Base-by-base conservation (phyloP, 2,888 invertebrate genomes). In the Galeruca laticollis region DNA sequence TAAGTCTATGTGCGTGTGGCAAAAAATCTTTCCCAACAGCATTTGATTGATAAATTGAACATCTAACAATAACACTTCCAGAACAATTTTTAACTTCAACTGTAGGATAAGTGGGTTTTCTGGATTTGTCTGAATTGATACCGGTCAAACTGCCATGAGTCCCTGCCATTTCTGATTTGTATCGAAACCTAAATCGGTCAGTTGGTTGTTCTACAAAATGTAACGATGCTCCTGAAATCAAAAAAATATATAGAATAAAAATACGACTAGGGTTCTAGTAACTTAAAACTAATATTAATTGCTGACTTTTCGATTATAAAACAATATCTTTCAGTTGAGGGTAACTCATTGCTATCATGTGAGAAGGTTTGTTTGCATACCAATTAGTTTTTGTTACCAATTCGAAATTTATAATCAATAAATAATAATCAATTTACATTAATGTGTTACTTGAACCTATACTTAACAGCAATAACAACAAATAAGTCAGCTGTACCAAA, bases 151-250 rank as follows among this genome's bases (percentile, higher is more conserved):
- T 92, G 0, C 95, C 95, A 84, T 95, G 94, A 0, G 94, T 94
- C 0, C 94, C 95, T 66, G 92, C 89, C 95, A 95, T 95, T 88
- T 95, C 95, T 43, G 94, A 94, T 82, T 91, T 92, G 81, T 95
- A 95, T 1, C 95, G 88, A 82, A 95, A 95, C 63, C 95, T 87
- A 82, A 95, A 95, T 83, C 93, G 92, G 54, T 93, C 91, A 21
- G 91, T 89, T 0, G 95, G 95, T 77, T 95, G 91, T 75, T 93
- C 93, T 0, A 89, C 79, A 57, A 95, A 91, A 21, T 86, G 85
- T 47, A 95, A 82, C 71, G 84, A 86, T 1, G 93, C 86, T 4
- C 59, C 79, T 80, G 59, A 52, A 77, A 59, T 31, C 43, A 59
- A 68, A 31, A 33, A 40, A 26, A 63, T 40, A 47, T 1, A 43